Evolutionary conservation across 2,797 vertebrate species (phyloP).

Genomic region (Glossophaga mutica): DNA sequence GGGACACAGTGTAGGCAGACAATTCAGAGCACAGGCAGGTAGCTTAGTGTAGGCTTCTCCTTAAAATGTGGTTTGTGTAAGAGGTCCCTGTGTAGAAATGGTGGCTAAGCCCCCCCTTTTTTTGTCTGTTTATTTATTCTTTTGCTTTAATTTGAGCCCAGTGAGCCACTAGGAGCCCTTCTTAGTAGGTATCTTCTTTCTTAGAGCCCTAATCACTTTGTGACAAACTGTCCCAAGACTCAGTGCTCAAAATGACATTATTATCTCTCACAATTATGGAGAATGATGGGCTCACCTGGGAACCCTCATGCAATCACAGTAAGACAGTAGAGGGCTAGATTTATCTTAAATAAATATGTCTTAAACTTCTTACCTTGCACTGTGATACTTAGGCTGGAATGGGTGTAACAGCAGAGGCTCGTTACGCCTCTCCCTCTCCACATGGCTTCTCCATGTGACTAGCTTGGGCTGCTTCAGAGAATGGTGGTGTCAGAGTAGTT

Average conservation of each 20-base stretch:
- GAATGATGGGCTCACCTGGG: background rate
- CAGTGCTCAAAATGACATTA: background rate
- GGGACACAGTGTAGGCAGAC: background rate
- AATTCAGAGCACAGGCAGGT: background rate
- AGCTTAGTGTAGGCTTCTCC: background rate
- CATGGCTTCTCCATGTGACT: rapidly evolving
- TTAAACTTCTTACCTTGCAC: background rate
- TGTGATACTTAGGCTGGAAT: background rate
- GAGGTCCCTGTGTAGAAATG: background rate
- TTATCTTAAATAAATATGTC: background rate
- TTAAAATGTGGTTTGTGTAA: background rate
- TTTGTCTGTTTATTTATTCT: background rate
- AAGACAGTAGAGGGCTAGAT: background rate
- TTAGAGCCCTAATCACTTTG: background rate
- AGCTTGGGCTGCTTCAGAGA: background rate
- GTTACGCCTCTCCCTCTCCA: background rate
- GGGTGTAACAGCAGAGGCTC: background rate
- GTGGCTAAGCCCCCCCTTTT: background rate
- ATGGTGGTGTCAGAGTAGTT: background rate
- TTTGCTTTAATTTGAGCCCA: background rate
- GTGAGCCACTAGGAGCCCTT: background rate
- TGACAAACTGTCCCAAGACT: background rate
- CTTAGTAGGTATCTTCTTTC: background rate
- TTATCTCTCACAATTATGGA: background rate
- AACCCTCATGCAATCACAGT: rapidly evolving